Base-by-base conservation (phyloP, 2,113 vertebrate species). In the Bos indicus region DNA sequence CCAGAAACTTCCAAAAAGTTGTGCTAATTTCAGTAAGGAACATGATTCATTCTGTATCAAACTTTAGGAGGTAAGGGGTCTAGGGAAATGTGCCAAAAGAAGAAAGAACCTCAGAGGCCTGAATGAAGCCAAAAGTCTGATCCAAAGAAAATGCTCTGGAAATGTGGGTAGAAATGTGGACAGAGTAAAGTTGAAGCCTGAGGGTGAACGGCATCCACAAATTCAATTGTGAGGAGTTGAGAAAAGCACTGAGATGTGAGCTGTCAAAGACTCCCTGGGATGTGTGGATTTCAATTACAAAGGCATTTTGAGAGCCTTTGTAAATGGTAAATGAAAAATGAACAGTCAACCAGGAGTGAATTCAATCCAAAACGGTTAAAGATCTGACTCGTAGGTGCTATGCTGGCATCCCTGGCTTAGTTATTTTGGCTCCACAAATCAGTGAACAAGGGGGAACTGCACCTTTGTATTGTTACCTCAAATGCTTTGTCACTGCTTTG, bases 401-500 rank as follows among this genome's bases (percentile, higher is more conserved):
- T 26, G 23, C 56, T 80, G 59, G 48, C 17, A 90, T 43, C 84
- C 92, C 36, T 80, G 33, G 23, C 43, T 67, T 84, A 90, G 51
- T 51, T 80, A 36, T 21, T 78, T 84, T 48, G 80, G 40, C 64
- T 90, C 62, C 46, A 88, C 6, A 64, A 64, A 90, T 91, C 51
- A 62, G n/a, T 30, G 36, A 82, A 67, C 25, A 93, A 71, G 52
- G 5, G 36, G n/a, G 30, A 54, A 77, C 30, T 93, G 60, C 25
- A 91, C 36, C 90, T 94, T 48, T 90, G 36, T 9, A 6, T 8
- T 28, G 57, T 92, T 28, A 94, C 87, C 40, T 57, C 52, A 85
- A 95, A 33, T 81, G 78, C 85, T 91, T 78, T 94, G 88, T 97
- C 60, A 92, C 4, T 96, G 77, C 46, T 96, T 92, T 94, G 92